These are phyloP conservation scores for Chaetogeoica ovagalla DNA, from an alignment of 2,888 invertebrate species.

Conservation along the genomic window DNA sequence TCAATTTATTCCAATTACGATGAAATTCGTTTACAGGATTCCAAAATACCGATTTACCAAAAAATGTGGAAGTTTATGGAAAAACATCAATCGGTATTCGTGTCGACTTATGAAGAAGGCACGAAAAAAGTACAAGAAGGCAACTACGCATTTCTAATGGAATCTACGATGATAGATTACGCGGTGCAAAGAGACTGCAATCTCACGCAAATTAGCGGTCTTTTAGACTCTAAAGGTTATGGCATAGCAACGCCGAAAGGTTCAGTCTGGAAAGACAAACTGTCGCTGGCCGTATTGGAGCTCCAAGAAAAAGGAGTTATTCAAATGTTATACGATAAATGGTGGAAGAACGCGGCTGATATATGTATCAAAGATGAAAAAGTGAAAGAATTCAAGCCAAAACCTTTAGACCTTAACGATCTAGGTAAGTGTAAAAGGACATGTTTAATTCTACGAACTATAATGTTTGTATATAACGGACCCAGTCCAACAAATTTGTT, in stretches of 20 bases:
- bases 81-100: slow-evolving; percentile 78
- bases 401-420: slow-evolving; percentile 87
- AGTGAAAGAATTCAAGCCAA: slow-evolving; percentile 89
- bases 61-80: slow-evolving; percentile 98
- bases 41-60: slow-evolving; percentile 86
- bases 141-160: slow-evolving; percentile 97
- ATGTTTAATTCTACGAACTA: no score
- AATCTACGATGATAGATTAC: slow-evolving; percentile 96
- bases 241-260: slow-evolving; percentile 97
- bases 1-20: background rate
- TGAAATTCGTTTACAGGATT: slow-evolving; percentile 66
- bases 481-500: no score
- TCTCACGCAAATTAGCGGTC: slow-evolving; percentile 93
- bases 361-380: slow-evolving; percentile 85
- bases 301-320: slow-evolving; percentile 93
- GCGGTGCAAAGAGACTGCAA: slow-evolving; percentile 93
- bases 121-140: slow-evolving; percentile 82
- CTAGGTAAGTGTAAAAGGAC: slow-evolving; percentile 65
- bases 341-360: slow-evolving; percentile 97
- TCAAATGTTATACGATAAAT: slow-evolving; percentile 91
- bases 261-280: slow-evolving; percentile 94
- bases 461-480: no score
- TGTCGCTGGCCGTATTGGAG: slow-evolving; percentile 91
- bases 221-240: slow-evolving; percentile 83
- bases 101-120: slow-evolving; percentile 88